Evolutionary conservation across 2,797 vertebrate genomes (phyloP), one percentile per base, ranked within the genome.

Genomic region (Chaenodraco wilsoni): DNA sequence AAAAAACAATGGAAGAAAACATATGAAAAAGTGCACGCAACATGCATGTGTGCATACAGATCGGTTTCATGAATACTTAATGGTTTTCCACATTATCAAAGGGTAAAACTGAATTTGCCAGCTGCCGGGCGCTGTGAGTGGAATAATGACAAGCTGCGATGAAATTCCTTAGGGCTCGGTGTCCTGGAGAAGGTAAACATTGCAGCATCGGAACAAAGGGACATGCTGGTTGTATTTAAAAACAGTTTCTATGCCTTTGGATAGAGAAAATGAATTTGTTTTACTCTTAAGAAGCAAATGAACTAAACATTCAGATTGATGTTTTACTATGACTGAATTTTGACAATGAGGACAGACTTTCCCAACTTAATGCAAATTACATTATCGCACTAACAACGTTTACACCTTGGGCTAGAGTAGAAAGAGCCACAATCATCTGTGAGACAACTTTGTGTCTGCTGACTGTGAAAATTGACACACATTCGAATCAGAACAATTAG

Each of bases 81-180:
- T 90, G 88, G 81, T 87, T 83, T 85, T 88, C 64, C 84, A 85
- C 84, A 87, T 89, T 92, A 93, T 92, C 91, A 93, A 92, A 93
- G 88, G 88, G 82, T 80, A 87, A 83, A 89, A 88, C 75, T 78
- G 87, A 90, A 87, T 91, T 91, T 87, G 83, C 91, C 89, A 88
- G 87, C 89, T 93, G 90, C 84, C 8, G 57, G 81, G 85, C 15
- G 67, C 74, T 83, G 86, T 70, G 89, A 84, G 83, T 50, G 48
- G 89, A 91, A 92, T 93, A 90, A 90, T 87, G 89, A 91, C 87
- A 83, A 88, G 89, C 86, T 89, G 88, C 62, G 67, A 84, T 88
- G 72, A 89, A 86, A 89, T 82, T 87, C 86, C 83, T 85, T 59
- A 49, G 84, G 75, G 88, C 74, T 82, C 73, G 17, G 17, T 65